Percentiles rank a stretch among this genome's conserved stretches.
phyloP scores from a whole-genome alignment of 2,113 vertebrate genomes.

The Plestiodon gilberti region DNA sequence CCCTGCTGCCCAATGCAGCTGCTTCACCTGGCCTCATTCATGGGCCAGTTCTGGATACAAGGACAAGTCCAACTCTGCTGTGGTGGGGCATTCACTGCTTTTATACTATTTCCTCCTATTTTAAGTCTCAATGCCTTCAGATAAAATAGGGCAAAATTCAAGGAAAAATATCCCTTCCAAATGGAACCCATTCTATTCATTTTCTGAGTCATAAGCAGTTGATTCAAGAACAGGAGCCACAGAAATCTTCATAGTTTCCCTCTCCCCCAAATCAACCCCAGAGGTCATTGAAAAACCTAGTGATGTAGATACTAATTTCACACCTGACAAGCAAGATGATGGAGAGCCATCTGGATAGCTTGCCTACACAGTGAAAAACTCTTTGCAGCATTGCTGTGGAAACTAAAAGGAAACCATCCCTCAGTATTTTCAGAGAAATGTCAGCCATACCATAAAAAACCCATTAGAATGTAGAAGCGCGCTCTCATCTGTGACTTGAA shows the following conservation, averaged over 20 bases:
- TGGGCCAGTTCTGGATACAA: too few species aligned
- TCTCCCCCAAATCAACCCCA: slow-evolving; percentile 13
- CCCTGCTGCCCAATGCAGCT: too few species aligned
- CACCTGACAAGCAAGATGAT: slow-evolving; percentile 46
- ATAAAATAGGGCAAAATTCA: slow-evolving; percentile 4
- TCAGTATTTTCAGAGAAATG: background rate
- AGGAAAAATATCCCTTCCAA: background rate
- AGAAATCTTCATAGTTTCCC: background rate
- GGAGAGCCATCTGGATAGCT: slow-evolving; percentile 41
- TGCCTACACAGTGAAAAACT: slow-evolving; percentile 18
- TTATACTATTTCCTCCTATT: background rate
- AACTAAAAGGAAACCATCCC: slow-evolving; percentile 17
- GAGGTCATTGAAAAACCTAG: slow-evolving; percentile 12
- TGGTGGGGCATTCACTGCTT: background rate
- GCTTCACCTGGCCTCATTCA: too few species aligned
- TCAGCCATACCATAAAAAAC: background rate
- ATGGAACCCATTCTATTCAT: background rate
- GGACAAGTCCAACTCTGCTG: background rate
- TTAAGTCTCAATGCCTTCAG: background rate
- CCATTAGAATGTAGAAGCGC: background rate
- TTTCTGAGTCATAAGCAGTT: background rate
- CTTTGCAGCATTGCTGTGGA: slow-evolving; percentile 41
- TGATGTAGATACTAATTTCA: slow-evolving; percentile 58
- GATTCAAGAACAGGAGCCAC: background rate
- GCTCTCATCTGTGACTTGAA: background rate